These are phyloP conservation scores for Acrocera orbiculus DNA, from an alignment of 2,888 invertebrate genomes.

Conservation along the genomic window DNA sequence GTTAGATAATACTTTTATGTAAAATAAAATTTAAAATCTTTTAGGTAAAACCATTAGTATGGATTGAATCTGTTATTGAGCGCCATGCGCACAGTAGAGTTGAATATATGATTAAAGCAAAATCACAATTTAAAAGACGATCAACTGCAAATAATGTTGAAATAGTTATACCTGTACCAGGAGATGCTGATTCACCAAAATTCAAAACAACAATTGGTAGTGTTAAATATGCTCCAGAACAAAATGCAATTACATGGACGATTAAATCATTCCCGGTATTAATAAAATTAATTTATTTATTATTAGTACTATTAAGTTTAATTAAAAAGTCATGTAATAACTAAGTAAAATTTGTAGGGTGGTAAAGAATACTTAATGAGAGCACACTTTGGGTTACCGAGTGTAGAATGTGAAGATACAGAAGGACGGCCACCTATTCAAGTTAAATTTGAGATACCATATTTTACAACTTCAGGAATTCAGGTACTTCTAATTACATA, in stretches of 20 bases:
- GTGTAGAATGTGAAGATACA: conserved; percentile 81
- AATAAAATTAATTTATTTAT: conserved; percentile 5
- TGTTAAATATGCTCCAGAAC: conserved; percentile 94
- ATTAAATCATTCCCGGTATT: conserved; percentile 80
- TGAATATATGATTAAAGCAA: conserved; percentile 98
- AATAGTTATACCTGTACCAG: conserved; percentile 88
- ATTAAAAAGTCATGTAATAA: background rate
- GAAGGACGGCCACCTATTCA: conserved; percentile 97
- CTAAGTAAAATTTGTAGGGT: conserved; percentile 35
- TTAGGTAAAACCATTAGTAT: conserved; percentile 77
- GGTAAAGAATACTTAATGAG: conserved; percentile 97
- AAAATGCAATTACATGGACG: conserved; percentile 93
- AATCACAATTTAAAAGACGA: conserved; percentile 92
- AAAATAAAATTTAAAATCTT: background rate
- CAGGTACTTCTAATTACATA: too few relatives aligned
- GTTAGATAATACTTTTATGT: conserved; percentile 14
- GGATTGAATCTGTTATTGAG: conserved; percentile 98
- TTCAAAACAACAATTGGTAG: conserved; percentile 95
- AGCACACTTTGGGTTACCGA: conserved; percentile 93
- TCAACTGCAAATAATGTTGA: conserved; percentile 99
- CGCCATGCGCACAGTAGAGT: conserved; percentile 93
- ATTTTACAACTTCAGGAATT: conserved; percentile 96
- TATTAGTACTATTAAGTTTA: background rate
- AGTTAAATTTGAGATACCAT: conserved; percentile 98
- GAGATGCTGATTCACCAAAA: conserved; percentile 95